Conservation (phyloP, 2,888 invertebrate genomes). For the Dioctria linearis region DNA sequence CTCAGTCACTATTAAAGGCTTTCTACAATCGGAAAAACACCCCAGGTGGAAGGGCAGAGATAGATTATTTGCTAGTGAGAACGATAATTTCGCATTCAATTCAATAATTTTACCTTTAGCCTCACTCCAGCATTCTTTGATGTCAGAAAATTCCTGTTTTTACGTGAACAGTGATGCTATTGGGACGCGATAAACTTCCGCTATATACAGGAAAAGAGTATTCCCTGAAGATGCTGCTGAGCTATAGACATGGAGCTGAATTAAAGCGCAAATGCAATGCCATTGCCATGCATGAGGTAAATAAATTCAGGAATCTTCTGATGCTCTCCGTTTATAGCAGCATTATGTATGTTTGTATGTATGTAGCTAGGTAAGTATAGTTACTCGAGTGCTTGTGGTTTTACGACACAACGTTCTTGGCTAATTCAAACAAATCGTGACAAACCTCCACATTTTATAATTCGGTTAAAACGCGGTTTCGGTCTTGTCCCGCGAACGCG, state of each 20-base stretch:
- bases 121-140: conserved; percentile 5
- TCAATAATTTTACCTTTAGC: conserved; percentile 42
- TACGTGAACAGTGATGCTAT: conserved; percentile 26
- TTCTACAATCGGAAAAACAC: background rate
- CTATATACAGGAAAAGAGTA: background rate
- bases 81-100: conserved; percentile 34
- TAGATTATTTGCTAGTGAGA: conserved; percentile 10
- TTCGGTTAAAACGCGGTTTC: background rate
- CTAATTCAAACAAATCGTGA: conserved; percentile 47
- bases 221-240: background rate
- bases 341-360: background rate
- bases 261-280: background rate
- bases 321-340: conserved; percentile 16
- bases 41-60: background rate
- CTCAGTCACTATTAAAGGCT: background rate
- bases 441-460: conserved; percentile 26
- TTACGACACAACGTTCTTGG: conserved; percentile 6
- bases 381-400: background rate
- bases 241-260: background rate
- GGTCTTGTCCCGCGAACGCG: background rate
- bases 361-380: too few relatives aligned
- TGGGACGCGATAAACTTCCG: conserved; percentile 14
- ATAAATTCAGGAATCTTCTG: background rate
- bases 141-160: conserved; percentile 15
- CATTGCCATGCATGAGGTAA: background rate